A percentile compares a stretch with the other conserved stretches of the same genome.
Evolutionary conservation across 2,888 invertebrate species (phyloP).

Genomic region (Slavum lentiscoides): DNA sequence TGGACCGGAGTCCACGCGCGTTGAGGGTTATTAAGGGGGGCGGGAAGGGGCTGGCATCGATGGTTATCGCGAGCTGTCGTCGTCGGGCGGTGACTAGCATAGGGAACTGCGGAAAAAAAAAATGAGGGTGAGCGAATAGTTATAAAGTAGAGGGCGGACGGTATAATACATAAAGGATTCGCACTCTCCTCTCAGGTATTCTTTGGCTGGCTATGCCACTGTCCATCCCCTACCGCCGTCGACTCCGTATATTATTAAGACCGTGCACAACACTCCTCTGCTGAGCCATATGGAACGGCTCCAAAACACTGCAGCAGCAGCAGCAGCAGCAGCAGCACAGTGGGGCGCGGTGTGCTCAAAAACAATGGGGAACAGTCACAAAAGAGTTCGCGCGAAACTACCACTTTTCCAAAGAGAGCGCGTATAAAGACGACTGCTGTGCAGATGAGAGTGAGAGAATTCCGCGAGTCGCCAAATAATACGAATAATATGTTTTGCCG

Average conservation of each 20-base stretch:
- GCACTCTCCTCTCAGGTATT: conserved; percentile 4
- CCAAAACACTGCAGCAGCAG: conserved; percentile 15
- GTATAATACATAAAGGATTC: background rate
- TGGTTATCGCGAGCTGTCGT: background rate
- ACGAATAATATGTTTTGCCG: too few species aligned
- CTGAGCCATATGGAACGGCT: conserved; percentile 27
- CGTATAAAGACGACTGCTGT: too few species aligned
- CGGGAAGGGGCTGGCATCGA: background rate
- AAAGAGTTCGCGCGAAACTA: conserved; percentile 9
- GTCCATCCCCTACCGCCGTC: background rate
- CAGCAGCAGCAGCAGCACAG: background rate
- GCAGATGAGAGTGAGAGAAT: too few species aligned
- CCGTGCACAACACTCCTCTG: too few species aligned
- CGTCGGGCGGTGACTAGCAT: background rate
- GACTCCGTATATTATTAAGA: too few species aligned
- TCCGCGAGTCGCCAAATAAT: too few species aligned
- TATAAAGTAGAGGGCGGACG: conserved; percentile 23
- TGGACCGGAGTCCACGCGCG: conserved; percentile 5
- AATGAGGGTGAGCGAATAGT: conserved; percentile 12
- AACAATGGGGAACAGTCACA: conserved; percentile 33
- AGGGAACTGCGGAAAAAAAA: background rate
- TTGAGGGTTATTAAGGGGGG: background rate
- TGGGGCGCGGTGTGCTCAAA: background rate
- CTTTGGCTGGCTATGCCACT: background rate
- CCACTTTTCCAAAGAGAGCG: background rate